These are phyloP conservation scores for Saccostrea glomerata DNA, from an alignment of 1,140 invertebrate species.

Conservation along the genomic window DNA sequence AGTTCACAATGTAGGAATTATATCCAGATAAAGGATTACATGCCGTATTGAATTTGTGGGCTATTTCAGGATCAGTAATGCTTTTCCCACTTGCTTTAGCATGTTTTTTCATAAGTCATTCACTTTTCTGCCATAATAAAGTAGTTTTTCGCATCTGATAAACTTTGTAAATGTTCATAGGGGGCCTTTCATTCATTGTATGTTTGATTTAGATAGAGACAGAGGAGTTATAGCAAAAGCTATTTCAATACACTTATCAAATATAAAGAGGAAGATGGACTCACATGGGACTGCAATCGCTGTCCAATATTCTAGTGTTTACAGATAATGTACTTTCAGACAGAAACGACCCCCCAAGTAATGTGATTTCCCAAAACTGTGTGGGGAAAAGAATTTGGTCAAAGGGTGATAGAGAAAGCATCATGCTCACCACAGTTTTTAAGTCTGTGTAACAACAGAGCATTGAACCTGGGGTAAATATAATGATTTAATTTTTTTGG, in stretches of 20 bases:
- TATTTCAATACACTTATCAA: background rate
- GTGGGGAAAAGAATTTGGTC: background rate
- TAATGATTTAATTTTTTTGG: background rate
- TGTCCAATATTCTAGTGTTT: background rate
- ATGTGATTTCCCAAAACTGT: background rate
- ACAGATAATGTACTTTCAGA: background rate
- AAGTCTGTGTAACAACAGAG: background rate
- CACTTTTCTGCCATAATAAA: background rate
- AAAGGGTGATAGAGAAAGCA: background rate
- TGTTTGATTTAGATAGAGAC: constrained; percentile 4
- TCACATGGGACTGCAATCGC: background rate
- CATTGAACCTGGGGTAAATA: constrained; percentile 12
- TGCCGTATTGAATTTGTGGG: background rate
- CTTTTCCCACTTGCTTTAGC: background rate
- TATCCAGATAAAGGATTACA: background rate
- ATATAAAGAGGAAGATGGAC: background rate
- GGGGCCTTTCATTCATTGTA: background rate
- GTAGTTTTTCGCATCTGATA: background rate
- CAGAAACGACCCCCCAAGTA: constrained; percentile 2
- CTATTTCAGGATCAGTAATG: background rate
- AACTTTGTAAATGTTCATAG: background rate
- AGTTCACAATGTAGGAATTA: background rate
- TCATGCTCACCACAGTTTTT: background rate
- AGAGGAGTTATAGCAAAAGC: background rate
- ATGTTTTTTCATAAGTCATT: background rate